Conservation (phyloP, 2,888 invertebrate genomes). For the Temnothorax rugatulus region DNA sequence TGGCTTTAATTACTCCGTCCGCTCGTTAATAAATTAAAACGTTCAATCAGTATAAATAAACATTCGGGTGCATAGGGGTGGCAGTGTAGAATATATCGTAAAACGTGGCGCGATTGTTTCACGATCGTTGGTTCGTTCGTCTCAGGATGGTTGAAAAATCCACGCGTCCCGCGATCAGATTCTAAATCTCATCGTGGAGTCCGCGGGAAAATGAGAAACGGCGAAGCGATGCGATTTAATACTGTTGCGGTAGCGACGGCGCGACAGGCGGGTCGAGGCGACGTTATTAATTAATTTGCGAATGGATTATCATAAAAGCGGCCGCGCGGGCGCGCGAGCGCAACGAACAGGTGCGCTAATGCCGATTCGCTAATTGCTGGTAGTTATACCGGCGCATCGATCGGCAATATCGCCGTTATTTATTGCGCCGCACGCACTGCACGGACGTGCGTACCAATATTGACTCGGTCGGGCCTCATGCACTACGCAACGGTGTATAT, state of each 20-base stretch:
- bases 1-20: constrained; percentile 70
- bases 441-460: constrained; percentile 56
- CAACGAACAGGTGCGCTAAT: constrained; percentile 71
- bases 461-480: constrained; percentile 57
- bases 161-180: not conserved
- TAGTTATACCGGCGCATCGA: constrained; percentile 66
- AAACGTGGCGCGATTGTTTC: not conserved
- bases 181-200: constrained; percentile 13
- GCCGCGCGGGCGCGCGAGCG: not conserved
- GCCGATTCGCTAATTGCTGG: constrained; percentile 76
- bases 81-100: not conserved
- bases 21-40: constrained; percentile 70
- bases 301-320: constrained; percentile 77
- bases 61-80: constrained; percentile 8
- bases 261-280: constrained; percentile 14
- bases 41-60: constrained; percentile 54
- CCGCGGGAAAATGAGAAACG: constrained; percentile 33
- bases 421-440: constrained; percentile 50
- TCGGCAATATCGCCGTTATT: constrained; percentile 67
- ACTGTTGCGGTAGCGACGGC: not conserved
- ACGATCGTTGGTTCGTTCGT: not conserved
- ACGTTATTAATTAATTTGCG: constrained; percentile 75
- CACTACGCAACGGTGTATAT: constrained; percentile 59
- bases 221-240: constrained; percentile 32
- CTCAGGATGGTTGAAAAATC: not conserved